Base-by-base conservation (phyloP, 2,113 vertebrate species). In the Callospermophilus lateralis region DNA sequence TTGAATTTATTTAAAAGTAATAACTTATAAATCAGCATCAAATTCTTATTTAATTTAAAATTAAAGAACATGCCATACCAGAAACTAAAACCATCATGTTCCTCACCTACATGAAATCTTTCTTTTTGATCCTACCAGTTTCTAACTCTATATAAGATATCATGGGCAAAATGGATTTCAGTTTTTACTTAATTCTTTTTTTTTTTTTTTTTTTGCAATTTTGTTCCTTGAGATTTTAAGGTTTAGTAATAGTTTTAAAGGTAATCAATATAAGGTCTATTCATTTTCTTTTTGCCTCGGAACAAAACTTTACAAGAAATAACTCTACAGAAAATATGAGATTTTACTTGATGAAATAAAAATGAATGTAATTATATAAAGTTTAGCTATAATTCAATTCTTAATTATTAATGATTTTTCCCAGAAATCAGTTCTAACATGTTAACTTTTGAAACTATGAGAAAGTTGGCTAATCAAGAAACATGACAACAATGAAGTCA, bases 261-360 rank as follows among this genome's bases (percentile, higher is more conserved):
- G 61, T 61, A 26, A 6, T n/a, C 79, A 65, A 90, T 95, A 20
- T 30, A 58, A 73, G 13, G 13, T 89, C 11, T 1, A 34, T 48
- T 5, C 48, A 74, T 37, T 89, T 34, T 37, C 42, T 58, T 84
- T 73, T 65, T 0, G 0, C 22, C 30, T 2, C 34, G 8, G 32
- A n/a, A 7, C n/a, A 74, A 24, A 78, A 58, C n/a, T n/a, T 45
- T 32, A 89, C 4, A 70, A 80, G n/a, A 92, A 89, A 79, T 79
- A 87, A 51, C 37, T 32, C 4, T 26, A 68, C 5, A 79, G 24
- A 39, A 84, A 90, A 86, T 48, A 89, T 77, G 17, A 4, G 48
- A 42, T 34, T 92, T 87, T 61, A 85, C 85, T 61, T 95, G 45
- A 58, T 42, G 34, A 78, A n/a, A 37, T 78, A 84, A 85, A 80